Evolutionary conservation across 2,113 vertebrate species (phyloP).

Genomic region (Uria aalge): DNA sequence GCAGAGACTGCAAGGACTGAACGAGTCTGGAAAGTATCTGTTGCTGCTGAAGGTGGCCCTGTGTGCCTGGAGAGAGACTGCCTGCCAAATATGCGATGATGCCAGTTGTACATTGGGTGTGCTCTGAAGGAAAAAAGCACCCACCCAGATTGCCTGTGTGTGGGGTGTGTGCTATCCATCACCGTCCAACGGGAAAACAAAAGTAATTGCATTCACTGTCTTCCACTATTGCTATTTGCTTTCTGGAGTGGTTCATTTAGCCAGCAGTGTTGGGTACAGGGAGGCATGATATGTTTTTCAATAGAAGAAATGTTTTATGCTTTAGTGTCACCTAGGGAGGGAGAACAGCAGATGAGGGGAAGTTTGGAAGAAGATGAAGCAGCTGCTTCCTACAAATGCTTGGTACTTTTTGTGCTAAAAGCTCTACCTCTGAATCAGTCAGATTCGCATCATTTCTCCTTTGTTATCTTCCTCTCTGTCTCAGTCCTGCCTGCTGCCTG

Average conservation of each 20-base stretch:
- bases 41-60: conserved; percentile 17
- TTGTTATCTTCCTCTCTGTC: background rate
- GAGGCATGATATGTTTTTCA: background rate
- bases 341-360: background rate
- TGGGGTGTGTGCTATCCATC: background rate
- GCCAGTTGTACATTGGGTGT: background rate
- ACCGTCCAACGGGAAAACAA: background rate
- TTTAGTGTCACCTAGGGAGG: background rate
- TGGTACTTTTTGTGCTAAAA: background rate
- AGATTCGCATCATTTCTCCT: background rate
- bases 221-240: background rate
- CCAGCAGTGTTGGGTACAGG: background rate
- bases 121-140: conserved; percentile 1
- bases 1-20: background rate
- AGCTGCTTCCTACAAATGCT: background rate
- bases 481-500: background rate
- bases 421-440: background rate
- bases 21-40: background rate
- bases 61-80: background rate
- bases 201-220: background rate
- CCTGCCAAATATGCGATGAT: background rate
- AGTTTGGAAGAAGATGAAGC: background rate
- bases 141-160: background rate
- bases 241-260: background rate
- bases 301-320: background rate